Conservation (phyloP, 2,797 vertebrate species). For the Echiichthys vipera region DNA sequence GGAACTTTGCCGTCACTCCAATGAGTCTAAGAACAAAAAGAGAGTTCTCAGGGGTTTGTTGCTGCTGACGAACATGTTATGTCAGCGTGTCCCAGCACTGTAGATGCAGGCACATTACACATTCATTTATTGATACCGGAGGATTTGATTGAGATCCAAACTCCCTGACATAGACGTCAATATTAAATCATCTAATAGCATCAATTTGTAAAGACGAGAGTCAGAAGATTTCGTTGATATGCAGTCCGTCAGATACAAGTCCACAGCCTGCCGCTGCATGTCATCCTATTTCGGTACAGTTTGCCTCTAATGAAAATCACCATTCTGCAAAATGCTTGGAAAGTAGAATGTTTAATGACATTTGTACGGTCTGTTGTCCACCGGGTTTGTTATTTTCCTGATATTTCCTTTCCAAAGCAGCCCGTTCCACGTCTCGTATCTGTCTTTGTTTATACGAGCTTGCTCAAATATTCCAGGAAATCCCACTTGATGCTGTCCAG, state of each 20-base stretch:
- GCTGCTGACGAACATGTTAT: constrained; percentile 40
- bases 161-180: constrained; percentile 48
- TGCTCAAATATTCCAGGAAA: constrained; percentile 16
- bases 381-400: constrained; percentile 1
- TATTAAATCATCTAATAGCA: constrained; percentile 26
- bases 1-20: constrained; percentile 38
- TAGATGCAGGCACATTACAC: constrained; percentile 77
- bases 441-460: neutral
- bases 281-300: constrained; percentile 2
- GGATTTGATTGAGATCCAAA: constrained; percentile 57
- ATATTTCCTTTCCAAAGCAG: neutral
- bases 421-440: neutral
- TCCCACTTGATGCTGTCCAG: constrained; percentile 1
- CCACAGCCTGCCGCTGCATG: constrained; percentile 25
- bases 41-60: constrained; percentile 40
- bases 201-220: constrained; percentile 10
- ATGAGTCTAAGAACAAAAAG: constrained; percentile 57
- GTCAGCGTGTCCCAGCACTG: constrained; percentile 58
- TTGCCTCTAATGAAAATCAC: constrained; percentile 4
- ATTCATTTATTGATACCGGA: constrained; percentile 72
- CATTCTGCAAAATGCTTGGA: neutral
- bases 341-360: constrained; percentile 22
- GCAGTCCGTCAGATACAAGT: constrained; percentile 22
- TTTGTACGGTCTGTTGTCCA: constrained; percentile 1
- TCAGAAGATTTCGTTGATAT: constrained; percentile 39